These are phyloP conservation scores for Volucella inanis DNA, from an alignment of 2,888 invertebrate species.

Conservation along the genomic window DNA sequence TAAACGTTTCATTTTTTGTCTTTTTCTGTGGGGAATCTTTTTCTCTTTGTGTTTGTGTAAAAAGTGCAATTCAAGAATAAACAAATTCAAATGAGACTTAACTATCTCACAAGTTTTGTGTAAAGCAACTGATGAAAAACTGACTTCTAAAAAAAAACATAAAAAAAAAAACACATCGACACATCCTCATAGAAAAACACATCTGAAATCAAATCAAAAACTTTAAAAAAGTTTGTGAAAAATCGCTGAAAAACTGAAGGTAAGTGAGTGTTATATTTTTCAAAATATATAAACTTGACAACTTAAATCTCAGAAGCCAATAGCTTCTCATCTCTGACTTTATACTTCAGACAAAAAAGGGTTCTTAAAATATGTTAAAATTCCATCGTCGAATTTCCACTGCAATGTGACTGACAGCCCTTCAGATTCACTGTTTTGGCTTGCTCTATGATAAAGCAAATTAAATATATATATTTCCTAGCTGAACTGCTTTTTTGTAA, in stretches of 20 bases:
- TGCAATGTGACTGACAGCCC: no score
- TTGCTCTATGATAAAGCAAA: no score
- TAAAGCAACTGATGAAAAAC: slow-evolving; percentile 27
- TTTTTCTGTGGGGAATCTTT: not conserved
- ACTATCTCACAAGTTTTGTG: slow-evolving; percentile 12
- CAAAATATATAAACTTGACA: no score
- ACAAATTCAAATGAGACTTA: slow-evolving; percentile 5
- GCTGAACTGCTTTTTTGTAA: no score
- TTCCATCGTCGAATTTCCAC: no score
- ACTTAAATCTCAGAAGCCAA: no score
- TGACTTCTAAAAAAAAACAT: not conserved
- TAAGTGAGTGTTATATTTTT: not conserved
- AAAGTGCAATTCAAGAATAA: slow-evolving; percentile 20
- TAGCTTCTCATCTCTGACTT: no score
- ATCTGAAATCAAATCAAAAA: not conserved
- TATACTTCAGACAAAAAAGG: no score
- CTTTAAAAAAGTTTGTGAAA: slow-evolving; percentile 22
- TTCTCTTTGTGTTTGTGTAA: slow-evolving; percentile 11
- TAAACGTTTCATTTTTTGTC: slow-evolving; percentile 14
- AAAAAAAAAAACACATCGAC: not conserved
- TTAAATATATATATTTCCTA: no score
- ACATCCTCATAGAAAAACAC: not conserved
- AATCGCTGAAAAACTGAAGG: slow-evolving; percentile 4
- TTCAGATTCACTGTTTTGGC: no score
- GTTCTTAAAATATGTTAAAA: no score